These are phyloP conservation scores for Anomalospiza imberbis DNA, from an alignment of 2,797 vertebrate species.

Conservation along the genomic window DNA sequence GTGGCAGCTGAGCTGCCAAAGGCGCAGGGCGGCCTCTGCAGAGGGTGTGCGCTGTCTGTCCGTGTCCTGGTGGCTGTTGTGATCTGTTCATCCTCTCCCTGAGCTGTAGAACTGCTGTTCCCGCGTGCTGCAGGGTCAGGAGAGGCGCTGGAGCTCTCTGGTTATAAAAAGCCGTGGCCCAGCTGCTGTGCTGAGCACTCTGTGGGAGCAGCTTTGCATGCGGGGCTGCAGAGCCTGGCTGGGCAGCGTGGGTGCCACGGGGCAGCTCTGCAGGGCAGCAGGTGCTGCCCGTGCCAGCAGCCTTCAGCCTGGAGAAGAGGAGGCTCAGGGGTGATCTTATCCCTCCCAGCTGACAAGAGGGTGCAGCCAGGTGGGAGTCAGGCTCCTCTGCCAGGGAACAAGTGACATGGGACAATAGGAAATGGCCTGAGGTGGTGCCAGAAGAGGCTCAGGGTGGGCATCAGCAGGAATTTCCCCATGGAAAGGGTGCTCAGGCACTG, in stretches of 20 bases:
- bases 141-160: background rate
- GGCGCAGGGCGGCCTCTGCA: background rate
- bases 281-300: rapidly evolving
- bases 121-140: background rate
- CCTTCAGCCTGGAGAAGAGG: background rate
- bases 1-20: background rate
- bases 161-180: background rate
- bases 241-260: background rate
- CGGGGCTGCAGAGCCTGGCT: background rate
- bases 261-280: background rate
- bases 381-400: background rate
- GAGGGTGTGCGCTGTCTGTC: background rate
- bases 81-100: background rate
- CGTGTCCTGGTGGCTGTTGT: background rate
- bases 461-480: background rate
- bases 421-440: background rate
- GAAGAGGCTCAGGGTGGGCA: background rate
- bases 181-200: background rate
- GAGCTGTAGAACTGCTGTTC: background rate
- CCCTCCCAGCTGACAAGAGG: background rate
- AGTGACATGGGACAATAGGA: background rate
- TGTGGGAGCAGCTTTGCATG: background rate
- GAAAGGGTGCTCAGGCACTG: background rate
- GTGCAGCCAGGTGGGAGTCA: background rate
- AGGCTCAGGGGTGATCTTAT: background rate